Percentiles rank a stretch among this genome's conserved stretches.
These are phyloP conservation scores for Ischnus inquisitorius DNA, from an alignment of 2,888 invertebrate genomes.

Conservation along the genomic window DNA sequence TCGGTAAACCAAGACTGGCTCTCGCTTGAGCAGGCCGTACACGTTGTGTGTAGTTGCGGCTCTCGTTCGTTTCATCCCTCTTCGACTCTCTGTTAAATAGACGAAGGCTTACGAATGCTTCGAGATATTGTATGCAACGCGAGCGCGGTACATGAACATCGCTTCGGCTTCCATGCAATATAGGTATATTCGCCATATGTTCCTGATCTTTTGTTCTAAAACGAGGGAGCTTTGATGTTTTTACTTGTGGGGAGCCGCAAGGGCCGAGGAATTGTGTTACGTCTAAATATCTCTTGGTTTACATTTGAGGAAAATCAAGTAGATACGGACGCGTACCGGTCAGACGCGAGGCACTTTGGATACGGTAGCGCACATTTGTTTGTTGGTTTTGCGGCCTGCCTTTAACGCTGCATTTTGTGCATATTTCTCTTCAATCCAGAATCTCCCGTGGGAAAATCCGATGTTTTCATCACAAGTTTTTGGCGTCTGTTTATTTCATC, in stretches of 20 bases:
- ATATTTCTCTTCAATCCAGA: constrained; percentile 41
- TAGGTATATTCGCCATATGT: no score
- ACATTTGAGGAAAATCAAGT: constrained; percentile 34
- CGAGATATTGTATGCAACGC: no score
- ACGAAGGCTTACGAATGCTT: not conserved
- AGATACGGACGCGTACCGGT: constrained; percentile 60
- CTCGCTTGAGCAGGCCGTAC: constrained; percentile 46
- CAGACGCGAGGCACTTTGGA: constrained; percentile 53
- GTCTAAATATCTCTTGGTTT: constrained; percentile 55
- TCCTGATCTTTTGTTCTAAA: constrained; percentile 10
- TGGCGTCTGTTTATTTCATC: constrained; percentile 2
- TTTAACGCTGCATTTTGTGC: constrained; percentile 78
- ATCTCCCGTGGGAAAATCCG: constrained; percentile 65
- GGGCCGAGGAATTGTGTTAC: constrained; percentile 47
- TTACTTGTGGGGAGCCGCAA: constrained; percentile 51
- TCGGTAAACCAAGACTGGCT: constrained; percentile 76
- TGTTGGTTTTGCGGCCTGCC: constrained; percentile 84
- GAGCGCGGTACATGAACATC: no score
- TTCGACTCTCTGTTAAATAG: constrained; percentile 23
- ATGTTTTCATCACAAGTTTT: constrained; percentile 51
- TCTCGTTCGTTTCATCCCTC: constrained; percentile 12
- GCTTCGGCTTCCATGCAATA: not conserved
- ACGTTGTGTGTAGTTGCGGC: constrained; percentile 18
- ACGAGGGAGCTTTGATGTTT: constrained; percentile 24
- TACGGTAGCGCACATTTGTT: constrained; percentile 77